phyloP scores from a whole-genome alignment of 2,113 vertebrate genomes.

The Ellobius talpinus region DNA sequence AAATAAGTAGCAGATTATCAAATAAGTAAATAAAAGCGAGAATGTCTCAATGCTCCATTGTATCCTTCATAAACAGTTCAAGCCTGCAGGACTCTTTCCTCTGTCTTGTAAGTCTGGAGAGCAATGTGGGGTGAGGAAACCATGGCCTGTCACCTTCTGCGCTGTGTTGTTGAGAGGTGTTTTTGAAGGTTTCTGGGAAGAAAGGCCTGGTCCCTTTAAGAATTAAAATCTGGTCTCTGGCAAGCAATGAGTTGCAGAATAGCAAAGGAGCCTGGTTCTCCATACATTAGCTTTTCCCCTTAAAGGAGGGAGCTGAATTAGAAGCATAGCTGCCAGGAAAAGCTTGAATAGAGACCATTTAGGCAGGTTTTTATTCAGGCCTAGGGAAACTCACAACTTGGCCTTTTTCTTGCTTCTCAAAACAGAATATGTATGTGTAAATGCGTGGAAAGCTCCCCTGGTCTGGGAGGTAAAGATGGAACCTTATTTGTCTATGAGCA shows the following conservation, averaged over 20 bases:
- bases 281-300: slow-evolving; percentile 69
- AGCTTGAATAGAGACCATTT: slow-evolving; percentile 73
- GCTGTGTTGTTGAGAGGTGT: background rate
- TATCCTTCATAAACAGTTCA: slow-evolving; percentile 67
- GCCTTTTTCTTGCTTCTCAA: slow-evolving; percentile 64
- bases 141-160: background rate
- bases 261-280: slow-evolving; percentile 70
- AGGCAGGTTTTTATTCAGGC: slow-evolving; percentile 72
- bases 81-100: slow-evolving; percentile 56
- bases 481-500: slow-evolving; percentile 33
- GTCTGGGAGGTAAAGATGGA: background rate
- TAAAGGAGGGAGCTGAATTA: slow-evolving; percentile 68
- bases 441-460: slow-evolving; percentile 14
- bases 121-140: slow-evolving; percentile 66
- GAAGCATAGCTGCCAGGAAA: slow-evolving; percentile 69
- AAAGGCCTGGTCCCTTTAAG: slow-evolving; percentile 75
- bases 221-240: slow-evolving; percentile 70
- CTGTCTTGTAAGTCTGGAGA: slow-evolving; percentile 60
- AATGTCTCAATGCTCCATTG: slow-evolving; percentile 74
- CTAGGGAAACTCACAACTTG: slow-evolving; percentile 72
- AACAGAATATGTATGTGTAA: slow-evolving; percentile 63
- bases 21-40: slow-evolving; percentile 83
- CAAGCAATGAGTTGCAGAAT: slow-evolving; percentile 57
- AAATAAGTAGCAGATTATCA: slow-evolving; percentile 82
- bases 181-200: slow-evolving; percentile 52